phyloP scores from a whole-genome alignment of 2,888 invertebrate species.

The Lycia hirtaria region DNA sequence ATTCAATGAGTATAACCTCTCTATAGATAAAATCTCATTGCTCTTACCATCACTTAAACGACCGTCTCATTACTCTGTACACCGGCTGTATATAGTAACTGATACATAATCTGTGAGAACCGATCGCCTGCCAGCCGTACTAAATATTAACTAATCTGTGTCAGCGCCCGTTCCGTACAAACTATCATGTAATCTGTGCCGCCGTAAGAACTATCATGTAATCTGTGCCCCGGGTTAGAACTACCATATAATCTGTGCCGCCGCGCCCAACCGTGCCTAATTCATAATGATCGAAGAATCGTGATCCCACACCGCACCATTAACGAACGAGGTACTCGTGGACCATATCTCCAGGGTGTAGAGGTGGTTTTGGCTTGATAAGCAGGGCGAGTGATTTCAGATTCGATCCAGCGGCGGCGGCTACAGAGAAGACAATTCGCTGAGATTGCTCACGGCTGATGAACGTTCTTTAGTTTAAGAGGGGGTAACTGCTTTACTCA shows the following conservation, averaged over 20 bases:
- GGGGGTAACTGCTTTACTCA: background rate
- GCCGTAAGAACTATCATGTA: too few relatives aligned
- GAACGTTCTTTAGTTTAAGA: constrained; percentile 48
- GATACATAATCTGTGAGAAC: background rate
- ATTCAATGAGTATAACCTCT: too few relatives aligned
- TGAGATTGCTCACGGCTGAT: constrained; percentile 58
- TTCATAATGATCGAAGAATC: constrained; percentile 66
- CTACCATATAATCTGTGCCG: constrained; percentile 30
- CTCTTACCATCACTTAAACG: too few relatives aligned
- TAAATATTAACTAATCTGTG: constrained; percentile 9
- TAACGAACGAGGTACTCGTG: constrained; percentile 19
- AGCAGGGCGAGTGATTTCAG: constrained; percentile 27
- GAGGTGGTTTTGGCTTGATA: constrained; percentile 11
- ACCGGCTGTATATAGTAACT: constrained; percentile 2
- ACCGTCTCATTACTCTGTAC: background rate
- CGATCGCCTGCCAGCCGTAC: constrained; percentile 9
- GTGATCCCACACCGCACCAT: constrained; percentile 31
- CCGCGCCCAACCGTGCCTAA: constrained; percentile 59
- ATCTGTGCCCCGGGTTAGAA: too few relatives aligned
- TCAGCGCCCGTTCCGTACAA: too few relatives aligned
- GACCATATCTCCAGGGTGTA: constrained; percentile 15
- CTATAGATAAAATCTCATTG: too few relatives aligned
- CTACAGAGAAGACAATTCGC: constrained; percentile 57
- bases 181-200: too few relatives aligned
- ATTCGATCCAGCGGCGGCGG: constrained; percentile 58